Evolutionary conservation across 1,140 invertebrate genomes (phyloP).

Genomic region (Scaptomyza pallida): DNA sequence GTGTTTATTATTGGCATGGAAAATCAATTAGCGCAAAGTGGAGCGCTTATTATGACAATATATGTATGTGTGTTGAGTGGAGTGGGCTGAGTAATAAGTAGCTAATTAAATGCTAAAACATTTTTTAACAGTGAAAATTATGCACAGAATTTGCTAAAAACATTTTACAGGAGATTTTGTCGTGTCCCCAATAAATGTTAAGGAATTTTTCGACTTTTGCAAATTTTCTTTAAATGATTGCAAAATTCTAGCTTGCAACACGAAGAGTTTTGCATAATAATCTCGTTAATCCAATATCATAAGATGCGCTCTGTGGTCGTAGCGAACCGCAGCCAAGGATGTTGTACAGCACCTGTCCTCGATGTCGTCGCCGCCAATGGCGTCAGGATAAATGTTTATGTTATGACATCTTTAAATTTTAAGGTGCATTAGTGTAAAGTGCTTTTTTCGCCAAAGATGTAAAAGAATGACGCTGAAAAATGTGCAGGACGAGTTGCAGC

Average conservation of each 20-base stretch:
- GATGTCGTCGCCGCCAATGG: slow-evolving; percentile 15
- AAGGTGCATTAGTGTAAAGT: slow-evolving; percentile 82
- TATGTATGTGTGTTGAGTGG: not conserved
- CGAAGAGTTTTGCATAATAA: not conserved
- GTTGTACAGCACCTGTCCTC: slow-evolving; percentile 10
- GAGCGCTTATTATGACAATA: slow-evolving; percentile 21
- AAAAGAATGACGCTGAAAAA: slow-evolving; percentile 63
- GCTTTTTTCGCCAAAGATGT: slow-evolving; percentile 69
- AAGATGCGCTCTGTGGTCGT: not conserved
- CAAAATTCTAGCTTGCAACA: not conserved
- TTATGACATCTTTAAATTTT: slow-evolving; percentile 82
- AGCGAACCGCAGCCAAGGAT: slow-evolving; percentile 14
- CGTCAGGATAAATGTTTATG: slow-evolving; percentile 76
- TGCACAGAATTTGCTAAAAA: slow-evolving; percentile 20
- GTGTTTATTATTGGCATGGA: slow-evolving; percentile 65
- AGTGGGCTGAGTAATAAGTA: slow-evolving; percentile 28
- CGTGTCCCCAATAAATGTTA: not conserved
- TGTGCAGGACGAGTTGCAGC: slow-evolving; percentile 64
- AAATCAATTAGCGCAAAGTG: slow-evolving; percentile 68
- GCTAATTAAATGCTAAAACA: slow-evolving; percentile 46
- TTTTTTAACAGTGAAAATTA: slow-evolving; percentile 29
- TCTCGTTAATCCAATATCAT: slow-evolving; percentile 2
- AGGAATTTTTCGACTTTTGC: not conserved
- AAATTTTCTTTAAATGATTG: not conserved
- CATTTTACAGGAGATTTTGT: not conserved